A percentile compares a stretch with the other conserved stretches of the same genome.
Evolutionary conservation across 2,113 vertebrate species (phyloP).

Genomic region (Cyprinodon tularosa): DNA sequence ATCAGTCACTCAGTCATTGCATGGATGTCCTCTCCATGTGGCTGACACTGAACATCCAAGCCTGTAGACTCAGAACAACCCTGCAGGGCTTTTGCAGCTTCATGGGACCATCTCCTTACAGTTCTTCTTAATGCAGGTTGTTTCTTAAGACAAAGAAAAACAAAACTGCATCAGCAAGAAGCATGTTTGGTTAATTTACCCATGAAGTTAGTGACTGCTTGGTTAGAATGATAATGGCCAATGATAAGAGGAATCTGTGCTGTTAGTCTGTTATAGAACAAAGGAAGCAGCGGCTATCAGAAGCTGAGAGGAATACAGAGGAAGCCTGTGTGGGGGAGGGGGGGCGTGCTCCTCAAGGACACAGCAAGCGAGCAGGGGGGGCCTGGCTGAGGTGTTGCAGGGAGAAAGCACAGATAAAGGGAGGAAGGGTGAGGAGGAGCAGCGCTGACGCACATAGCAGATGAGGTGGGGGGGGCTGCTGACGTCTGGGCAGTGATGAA

Average conservation of each 20-base stretch:
- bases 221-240: not conserved
- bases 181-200: not conserved
- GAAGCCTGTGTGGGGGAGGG: slow-evolving; percentile 19
- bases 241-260: not conserved
- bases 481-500: slow-evolving; percentile 77
- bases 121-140: no score
- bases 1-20: no score
- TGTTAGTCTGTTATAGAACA: not conserved
- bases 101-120: no score
- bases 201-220: not conserved
- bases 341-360: slow-evolving; percentile 67
- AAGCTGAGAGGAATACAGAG: slow-evolving; percentile 29
- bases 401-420: slow-evolving; percentile 51
- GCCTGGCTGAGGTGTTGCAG: slow-evolving; percentile 64
- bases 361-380: slow-evolving; percentile 73
- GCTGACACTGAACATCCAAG: no score
- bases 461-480: slow-evolving; percentile 46
- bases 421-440: not conserved
- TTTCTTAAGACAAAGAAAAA: not conserved
- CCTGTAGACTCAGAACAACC: no score
- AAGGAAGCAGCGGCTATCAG: slow-evolving; percentile 12
- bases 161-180: not conserved
- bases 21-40: no score
- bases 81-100: no score
- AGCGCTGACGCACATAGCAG: no score